Percentiles rank a stretch among this genome's conserved stretches.
Conservation (phyloP, 2,888 invertebrate genomes). For the Erpobdella octoculata region DNA sequence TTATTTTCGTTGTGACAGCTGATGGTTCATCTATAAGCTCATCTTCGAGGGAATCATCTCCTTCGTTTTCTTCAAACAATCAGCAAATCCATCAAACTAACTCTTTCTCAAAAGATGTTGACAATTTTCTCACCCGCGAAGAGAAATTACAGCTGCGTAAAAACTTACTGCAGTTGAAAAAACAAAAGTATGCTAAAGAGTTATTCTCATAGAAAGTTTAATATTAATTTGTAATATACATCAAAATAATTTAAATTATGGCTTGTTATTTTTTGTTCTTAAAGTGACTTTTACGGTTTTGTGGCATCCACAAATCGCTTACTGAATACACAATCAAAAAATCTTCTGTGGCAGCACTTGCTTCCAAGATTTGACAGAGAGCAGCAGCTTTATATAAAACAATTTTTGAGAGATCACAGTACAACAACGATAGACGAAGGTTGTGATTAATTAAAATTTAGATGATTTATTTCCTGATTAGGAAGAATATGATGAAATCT, state of each 20-base stretch:
- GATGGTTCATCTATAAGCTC: background rate
- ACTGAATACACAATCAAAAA: constrained; percentile 49
- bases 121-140: background rate
- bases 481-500: background rate
- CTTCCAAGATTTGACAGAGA: constrained; percentile 42
- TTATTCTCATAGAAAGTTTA: background rate
- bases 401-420: background rate
- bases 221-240: background rate
- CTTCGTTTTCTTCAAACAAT: too few species aligned
- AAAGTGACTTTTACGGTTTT: constrained; percentile 45
- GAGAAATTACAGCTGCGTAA: background rate
- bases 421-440: background rate
- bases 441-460: background rate
- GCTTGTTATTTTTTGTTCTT: background rate
- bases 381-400: constrained; percentile 47
- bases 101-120: background rate
- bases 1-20: background rate
- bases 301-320: constrained; percentile 40
- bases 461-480: background rate
- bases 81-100: background rate
- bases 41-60: too few species aligned
- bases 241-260: background rate
- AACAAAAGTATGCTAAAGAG: background rate
- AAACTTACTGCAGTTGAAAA: constrained; percentile 15
- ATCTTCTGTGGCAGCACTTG: constrained; percentile 47